Percentiles rank a stretch among this genome's conserved stretches.
These are phyloP conservation scores for Emydoidea blandingii DNA, from an alignment of 2,797 vertebrate species.

Conservation along the genomic window DNA sequence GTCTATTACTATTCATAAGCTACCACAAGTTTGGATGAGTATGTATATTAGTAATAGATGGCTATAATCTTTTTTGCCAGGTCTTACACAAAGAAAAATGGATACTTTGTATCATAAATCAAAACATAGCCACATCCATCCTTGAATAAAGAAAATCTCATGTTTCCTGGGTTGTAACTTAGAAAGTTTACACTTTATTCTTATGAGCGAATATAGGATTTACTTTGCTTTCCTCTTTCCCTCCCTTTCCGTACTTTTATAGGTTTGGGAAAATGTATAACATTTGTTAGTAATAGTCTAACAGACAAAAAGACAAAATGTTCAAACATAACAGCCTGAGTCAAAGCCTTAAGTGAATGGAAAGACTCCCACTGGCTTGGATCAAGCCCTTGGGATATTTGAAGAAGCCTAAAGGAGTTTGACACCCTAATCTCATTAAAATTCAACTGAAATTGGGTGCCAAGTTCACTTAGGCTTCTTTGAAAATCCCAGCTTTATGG, in stretches of 20 bases:
- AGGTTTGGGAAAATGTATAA: neutral
- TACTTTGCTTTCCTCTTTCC: neutral
- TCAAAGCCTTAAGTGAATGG: neutral
- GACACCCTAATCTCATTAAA: neutral
- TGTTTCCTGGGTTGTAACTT: neutral
- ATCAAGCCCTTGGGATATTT: neutral
- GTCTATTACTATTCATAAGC: constrained; percentile 31
- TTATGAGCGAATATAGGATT: neutral
- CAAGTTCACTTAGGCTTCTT: neutral
- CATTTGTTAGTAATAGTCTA: neutral
- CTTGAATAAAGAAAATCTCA: rapidly evolving
- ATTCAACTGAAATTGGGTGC: neutral
- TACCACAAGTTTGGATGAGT: constrained; percentile 20
- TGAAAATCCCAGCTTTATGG: neutral
- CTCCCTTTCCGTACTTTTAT: neutral
- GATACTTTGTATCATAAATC: neutral
- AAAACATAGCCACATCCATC: neutral
- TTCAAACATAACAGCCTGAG: neutral
- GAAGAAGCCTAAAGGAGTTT: neutral
- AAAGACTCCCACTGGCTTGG: neutral
- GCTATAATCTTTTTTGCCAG: neutral
- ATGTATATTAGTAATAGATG: neutral
- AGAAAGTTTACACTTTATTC: neutral
- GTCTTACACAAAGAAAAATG: neutral
- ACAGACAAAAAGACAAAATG: neutral